Conservation (phyloP, 2,797 vertebrate genomes). For the Rhodeus uyekii region DNA sequence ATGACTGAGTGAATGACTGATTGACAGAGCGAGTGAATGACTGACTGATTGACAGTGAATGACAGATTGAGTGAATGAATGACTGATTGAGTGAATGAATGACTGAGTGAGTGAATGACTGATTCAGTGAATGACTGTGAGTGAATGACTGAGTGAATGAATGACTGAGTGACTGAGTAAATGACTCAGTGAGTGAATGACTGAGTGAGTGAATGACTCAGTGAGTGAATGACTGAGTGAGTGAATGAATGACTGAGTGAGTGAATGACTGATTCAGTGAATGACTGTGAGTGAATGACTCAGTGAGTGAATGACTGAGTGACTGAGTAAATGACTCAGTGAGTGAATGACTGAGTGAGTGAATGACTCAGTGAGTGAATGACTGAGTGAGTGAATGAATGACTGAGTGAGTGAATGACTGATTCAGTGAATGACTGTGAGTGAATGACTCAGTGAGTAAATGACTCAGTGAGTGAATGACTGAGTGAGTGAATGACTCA, state of each 20-base stretch:
- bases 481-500: neutral
- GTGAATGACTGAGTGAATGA: neutral
- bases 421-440: too few relatives aligned
- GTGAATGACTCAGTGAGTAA: too few relatives aligned
- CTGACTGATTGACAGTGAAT: neutral
- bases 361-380: fast-evolving
- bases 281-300: too few relatives aligned
- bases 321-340: fast-evolving
- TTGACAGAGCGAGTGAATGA: too few relatives aligned
- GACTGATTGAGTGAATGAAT: fast-evolving
- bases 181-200: fast-evolving
- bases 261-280: neutral
- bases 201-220: fast-evolving
- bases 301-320: neutral
- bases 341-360: fast-evolving
- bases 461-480: fast-evolving
- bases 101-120: neutral
- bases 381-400: neutral
- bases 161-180: neutral
- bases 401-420: fast-evolving
- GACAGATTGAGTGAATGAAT: neutral
- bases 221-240: fast-evolving
- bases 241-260: too few relatives aligned
- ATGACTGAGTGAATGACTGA: too few relatives aligned
- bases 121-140: fast-evolving